Base-by-base conservation (phyloP, 2,888 invertebrate genomes). In the Digitonthophagus gazella region DNA sequence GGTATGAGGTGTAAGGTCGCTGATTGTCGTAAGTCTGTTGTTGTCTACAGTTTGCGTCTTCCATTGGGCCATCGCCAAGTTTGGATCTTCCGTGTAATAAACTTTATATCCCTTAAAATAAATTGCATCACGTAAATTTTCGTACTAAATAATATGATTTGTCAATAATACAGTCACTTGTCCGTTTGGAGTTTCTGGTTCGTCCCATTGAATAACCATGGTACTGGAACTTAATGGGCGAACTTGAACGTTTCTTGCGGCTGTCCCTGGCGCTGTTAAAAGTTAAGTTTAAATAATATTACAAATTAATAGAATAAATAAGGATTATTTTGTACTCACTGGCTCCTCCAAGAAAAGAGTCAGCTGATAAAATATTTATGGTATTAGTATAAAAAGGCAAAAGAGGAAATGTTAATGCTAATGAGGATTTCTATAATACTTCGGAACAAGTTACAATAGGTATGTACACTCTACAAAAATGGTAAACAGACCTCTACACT, bases 131-230 rank as follows among this genome's bases (percentile, higher is more conserved):
- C 11, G 20, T 5, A 28, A 55, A 20, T 20, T n/a, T n/a, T n/a
- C n/a, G n/a, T n/a, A n/a, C n/a, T n/a, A n/a, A n/a, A 6, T 28
- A 58, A 28, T 15, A 55, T 58, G 67, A 58, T 58, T 14, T 28
- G 3, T 61, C 86, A 90, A n/a, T n/a, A n/a, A 89, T 85, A 97
- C 97, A 85, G 94, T 95, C 75, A 99, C 95, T 89, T 95, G 94
- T 76, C 98, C 98, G 81, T 98, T 98, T 64, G 98, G 96, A 67
- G 95, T 95, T 82, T 97, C 96, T 15, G 98, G 98, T 81, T 96
- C 96, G 78, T 96, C 95, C 99, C 99, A 99, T 80, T 96, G 95
- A 76, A 99, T 96, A 69, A 97, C 93, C 91, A 99, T 95, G 54
- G 97, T 97, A 81, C 93, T 96, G 67, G 96, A 93, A 83, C 96